phyloP scores from a whole-genome alignment of 2,113 vertebrate genomes.

The Rhabdomys dilectus region DNA sequence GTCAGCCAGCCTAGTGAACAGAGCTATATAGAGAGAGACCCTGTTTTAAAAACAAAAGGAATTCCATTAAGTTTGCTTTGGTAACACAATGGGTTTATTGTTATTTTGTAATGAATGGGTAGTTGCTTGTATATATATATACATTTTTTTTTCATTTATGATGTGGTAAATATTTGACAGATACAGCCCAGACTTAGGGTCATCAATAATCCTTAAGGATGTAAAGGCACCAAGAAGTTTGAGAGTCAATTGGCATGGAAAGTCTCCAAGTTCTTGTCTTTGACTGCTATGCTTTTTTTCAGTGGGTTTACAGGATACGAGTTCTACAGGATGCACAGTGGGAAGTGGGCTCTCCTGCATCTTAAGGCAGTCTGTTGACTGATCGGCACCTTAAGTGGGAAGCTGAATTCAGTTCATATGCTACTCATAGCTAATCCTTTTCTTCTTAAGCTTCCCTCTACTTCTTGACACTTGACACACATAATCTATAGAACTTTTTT shows the following conservation, averaged over 20 bases:
- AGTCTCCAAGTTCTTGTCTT: background rate
- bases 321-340: background rate
- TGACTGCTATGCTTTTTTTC: background rate
- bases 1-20: background rate
- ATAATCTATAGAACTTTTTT: background rate
- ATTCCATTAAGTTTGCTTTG: background rate
- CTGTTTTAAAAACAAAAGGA: background rate
- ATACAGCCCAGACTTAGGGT: background rate
- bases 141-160: conserved; percentile 3
- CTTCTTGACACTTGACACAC: background rate
- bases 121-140: background rate
- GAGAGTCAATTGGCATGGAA: background rate
- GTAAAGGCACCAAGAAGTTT: background rate
- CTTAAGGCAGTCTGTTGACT: background rate
- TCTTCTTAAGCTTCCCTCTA: background rate
- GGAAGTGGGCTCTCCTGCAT: background rate
- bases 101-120: conserved; percentile 24
- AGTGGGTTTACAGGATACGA: background rate
- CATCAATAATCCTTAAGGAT: background rate
- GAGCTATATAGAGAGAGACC: background rate
- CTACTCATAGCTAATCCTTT: background rate
- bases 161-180: background rate
- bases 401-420: background rate
- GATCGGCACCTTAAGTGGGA: background rate
- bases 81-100: background rate